A percentile compares a stretch with the other conserved stretches of the same genome.
Conservation (phyloP, 1,140 invertebrate genomes). For the Eriosoma lanigerum region DNA sequence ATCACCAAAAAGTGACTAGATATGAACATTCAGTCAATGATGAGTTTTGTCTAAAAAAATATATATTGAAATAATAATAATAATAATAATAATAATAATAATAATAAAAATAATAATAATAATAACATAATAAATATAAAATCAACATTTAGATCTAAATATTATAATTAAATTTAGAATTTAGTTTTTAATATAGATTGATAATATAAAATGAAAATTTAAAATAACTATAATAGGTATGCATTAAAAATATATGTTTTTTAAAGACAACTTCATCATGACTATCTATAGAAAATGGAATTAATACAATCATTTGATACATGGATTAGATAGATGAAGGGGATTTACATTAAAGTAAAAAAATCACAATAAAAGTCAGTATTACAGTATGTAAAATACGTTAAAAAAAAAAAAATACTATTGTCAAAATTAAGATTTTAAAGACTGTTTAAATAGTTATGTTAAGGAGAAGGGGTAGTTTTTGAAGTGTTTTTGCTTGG, state of each 20-base stretch:
- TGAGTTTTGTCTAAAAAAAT: slow-evolving; percentile 24
- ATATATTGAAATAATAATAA: not conserved
- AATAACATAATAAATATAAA: slow-evolving; percentile 23
- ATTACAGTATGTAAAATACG: not conserved
- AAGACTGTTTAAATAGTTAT: slow-evolving; percentile 35
- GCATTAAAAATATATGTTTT: not conserved
- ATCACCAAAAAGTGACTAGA: slow-evolving; percentile 46
- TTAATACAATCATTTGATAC: not conserved
- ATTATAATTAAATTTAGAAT: slow-evolving; percentile 27
- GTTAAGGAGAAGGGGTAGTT: slow-evolving; percentile 24
- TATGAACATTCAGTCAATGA: slow-evolving; percentile 38
- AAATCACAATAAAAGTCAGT: slow-evolving; percentile 13
- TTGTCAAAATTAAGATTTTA: not conserved
- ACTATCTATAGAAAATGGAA: not conserved
- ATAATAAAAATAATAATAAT: not conserved
- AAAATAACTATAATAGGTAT: too few relatives aligned
- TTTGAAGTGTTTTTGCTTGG: slow-evolving; percentile 26
- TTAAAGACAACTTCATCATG: slow-evolving; percentile 6
- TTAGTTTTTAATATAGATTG: slow-evolving; percentile 20
- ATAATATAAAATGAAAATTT: slow-evolving; percentile 6
- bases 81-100: slow-evolving; percentile 17
- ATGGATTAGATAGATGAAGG: not conserved
- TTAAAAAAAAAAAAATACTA: slow-evolving; percentile 12
- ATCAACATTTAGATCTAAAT: slow-evolving; percentile 23
- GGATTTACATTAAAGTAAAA: slow-evolving; percentile 3